These are phyloP conservation scores for Teleopsis dalmanni DNA, from an alignment of 1,140 invertebrate species.

Conservation along the genomic window DNA sequence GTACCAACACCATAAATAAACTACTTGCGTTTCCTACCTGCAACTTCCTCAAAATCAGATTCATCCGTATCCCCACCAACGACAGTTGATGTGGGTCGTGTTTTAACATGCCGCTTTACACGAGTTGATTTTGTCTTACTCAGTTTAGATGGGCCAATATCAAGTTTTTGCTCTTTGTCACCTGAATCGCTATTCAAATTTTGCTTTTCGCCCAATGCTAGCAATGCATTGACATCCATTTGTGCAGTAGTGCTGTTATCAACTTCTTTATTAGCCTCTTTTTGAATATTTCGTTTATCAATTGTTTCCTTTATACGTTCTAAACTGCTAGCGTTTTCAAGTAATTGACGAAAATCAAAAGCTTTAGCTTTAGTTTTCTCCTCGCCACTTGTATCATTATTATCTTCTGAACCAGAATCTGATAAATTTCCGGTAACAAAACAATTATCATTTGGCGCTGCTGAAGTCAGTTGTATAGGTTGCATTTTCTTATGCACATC, in stretches of 20 bases:
- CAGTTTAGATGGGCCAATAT: constrained; percentile 19
- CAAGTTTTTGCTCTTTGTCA: constrained; percentile 10
- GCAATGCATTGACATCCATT: constrained; percentile 41
- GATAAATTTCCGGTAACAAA: constrained; percentile 32
- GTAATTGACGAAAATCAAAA: constrained; percentile 36
- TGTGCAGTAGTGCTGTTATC: constrained; percentile 16
- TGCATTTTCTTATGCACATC: constrained; percentile 7
- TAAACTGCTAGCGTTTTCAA: constrained; percentile 40
- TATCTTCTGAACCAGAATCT: constrained; percentile 37
- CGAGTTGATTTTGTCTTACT: constrained; percentile 39
- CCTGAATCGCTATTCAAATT: constrained; percentile 16
- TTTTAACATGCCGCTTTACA: constrained; percentile 35
- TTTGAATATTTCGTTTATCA: constrained; percentile 18
- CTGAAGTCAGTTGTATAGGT: constrained; percentile 22
- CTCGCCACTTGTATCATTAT: constrained; percentile 34
- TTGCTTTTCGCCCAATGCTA: constrained; percentile 46
- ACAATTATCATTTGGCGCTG: constrained; percentile 35
- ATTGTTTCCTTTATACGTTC: constrained; percentile 35
- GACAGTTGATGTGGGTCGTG: constrained; percentile 29
- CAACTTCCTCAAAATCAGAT: constrained; percentile 59
- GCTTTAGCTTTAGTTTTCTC: constrained; percentile 25
- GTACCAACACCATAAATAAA: constrained; percentile 1
- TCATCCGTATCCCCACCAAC: constrained; percentile 49
- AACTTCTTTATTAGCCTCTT: constrained; percentile 16
- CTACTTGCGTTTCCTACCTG: constrained; percentile 47